These are phyloP conservation scores for Sebastes variabilis DNA, from an alignment of 2,797 vertebrate genomes.

Conservation along the genomic window DNA sequence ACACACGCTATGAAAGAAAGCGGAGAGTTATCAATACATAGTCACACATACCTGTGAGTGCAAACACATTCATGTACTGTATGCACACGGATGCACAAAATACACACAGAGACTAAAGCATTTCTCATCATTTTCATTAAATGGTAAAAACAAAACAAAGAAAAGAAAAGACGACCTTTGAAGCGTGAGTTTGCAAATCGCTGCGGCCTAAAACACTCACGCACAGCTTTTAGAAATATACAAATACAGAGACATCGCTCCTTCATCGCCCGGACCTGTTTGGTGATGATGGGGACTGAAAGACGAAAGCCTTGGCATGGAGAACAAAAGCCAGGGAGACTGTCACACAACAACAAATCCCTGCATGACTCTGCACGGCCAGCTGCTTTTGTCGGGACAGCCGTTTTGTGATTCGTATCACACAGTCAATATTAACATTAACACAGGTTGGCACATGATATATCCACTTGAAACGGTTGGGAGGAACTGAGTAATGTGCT, in stretches of 20 bases:
- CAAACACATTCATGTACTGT: neutral
- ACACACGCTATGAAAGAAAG: neutral
- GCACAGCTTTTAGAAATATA: neutral
- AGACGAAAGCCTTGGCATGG: slow-evolving; percentile 22
- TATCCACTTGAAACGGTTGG: slow-evolving; percentile 3
- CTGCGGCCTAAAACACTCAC: slow-evolving; percentile 13
- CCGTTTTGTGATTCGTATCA: slow-evolving; percentile 10
- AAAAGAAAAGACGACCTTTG: neutral
- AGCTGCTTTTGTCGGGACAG: slow-evolving; percentile 32
- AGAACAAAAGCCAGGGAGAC: slow-evolving; percentile 42
- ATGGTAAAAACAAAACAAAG: neutral
- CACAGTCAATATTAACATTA: slow-evolving; percentile 36
- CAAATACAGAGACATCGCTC: slow-evolving; percentile 1
- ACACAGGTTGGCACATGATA: slow-evolving; percentile 48
- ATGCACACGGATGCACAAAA: neutral
- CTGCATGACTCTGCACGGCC: slow-evolving; percentile 45
- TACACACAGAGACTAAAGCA: neutral
- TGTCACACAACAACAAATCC: slow-evolving; percentile 43
- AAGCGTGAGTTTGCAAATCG: slow-evolving; percentile 15
- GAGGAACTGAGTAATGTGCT: neutral
- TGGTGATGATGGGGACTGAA: neutral
- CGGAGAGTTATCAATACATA: neutral
- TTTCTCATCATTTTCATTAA: slow-evolving; percentile 13
- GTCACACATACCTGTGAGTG: neutral
- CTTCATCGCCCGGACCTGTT: slow-evolving; percentile 28